These are phyloP conservation scores for Amphilophus citrinellus DNA, from an alignment of 2,113 vertebrate species.

Conservation along the genomic window DNA sequence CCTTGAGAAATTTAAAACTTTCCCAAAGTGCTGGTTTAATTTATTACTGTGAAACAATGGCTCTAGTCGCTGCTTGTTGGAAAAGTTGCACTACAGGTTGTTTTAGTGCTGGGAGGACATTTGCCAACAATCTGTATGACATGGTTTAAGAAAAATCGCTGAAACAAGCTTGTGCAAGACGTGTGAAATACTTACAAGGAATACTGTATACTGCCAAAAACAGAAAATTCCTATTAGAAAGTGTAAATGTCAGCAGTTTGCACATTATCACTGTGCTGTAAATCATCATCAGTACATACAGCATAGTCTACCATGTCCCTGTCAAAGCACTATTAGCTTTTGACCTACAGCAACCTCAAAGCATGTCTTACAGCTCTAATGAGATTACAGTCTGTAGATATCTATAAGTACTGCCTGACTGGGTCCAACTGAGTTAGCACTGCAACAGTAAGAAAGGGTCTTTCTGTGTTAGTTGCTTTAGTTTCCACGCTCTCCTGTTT, in stretches of 20 bases:
- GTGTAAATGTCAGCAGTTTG: background rate
- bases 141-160: background rate
- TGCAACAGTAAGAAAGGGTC: constrained; percentile 55
- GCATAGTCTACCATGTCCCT: background rate
- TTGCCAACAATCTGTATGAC: background rate
- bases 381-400: constrained; percentile 75
- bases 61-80: constrained; percentile 52
- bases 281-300: background rate
- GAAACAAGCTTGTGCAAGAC: constrained; percentile 34
- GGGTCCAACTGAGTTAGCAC: constrained; percentile 63
- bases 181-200: constrained; percentile 12
- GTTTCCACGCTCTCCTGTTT: constrained; percentile 70
- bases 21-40: constrained; percentile 28
- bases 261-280: background rate
- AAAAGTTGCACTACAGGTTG: constrained; percentile 59
- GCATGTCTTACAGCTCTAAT: constrained; percentile 74
- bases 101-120: constrained; percentile 23
- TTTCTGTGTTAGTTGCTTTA: constrained; percentile 60
- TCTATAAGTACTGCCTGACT: constrained; percentile 63
- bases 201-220: background rate
- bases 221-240: background rate
- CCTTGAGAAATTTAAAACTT: background rate
- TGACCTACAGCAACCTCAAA: constrained; percentile 70
- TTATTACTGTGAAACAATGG: constrained; percentile 17
- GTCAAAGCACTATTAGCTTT: constrained; percentile 28